Conservation (phyloP, 2,888 invertebrate species). For the Drosophila kuntzei region DNA sequence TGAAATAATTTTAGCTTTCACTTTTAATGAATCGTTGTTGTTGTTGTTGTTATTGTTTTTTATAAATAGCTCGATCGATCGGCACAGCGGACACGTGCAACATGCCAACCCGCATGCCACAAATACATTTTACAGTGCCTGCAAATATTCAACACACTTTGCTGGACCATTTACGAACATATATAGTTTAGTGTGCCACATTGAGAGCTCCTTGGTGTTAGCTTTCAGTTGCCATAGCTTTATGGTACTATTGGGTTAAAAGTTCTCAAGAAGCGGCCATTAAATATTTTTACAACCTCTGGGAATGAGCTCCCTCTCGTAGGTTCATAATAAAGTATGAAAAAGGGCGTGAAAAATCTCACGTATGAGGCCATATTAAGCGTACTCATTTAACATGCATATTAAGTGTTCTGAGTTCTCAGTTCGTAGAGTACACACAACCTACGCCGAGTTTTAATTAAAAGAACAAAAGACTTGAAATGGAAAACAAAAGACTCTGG, state of each 20-base stretch:
- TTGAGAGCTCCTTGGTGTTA: constrained; percentile 20
- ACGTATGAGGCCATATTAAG: constrained; percentile 28
- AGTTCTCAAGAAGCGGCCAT: constrained; percentile 49
- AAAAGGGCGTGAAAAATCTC: constrained; percentile 46
- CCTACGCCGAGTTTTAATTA: constrained; percentile 43
- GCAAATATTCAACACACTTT: constrained; percentile 27
- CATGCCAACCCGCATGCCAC: constrained; percentile 74
- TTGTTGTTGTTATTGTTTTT: constrained; percentile 38
- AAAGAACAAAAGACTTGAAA: constrained; percentile 33
- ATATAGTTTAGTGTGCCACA: constrained; percentile 63
- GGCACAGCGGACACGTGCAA: constrained; percentile 73
- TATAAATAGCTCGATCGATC: constrained; percentile 63
- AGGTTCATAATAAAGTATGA: constrained; percentile 13
- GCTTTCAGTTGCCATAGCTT: constrained; percentile 22
- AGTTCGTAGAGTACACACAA: background rate
- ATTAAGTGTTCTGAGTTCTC: constrained; percentile 5
- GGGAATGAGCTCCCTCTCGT: background rate
- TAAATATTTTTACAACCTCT: constrained; percentile 6
- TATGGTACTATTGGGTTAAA: constrained; percentile 24
- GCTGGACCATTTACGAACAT: constrained; percentile 5
- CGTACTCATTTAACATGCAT: constrained; percentile 15
- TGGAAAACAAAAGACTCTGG: constrained; percentile 57
- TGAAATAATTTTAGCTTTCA: constrained; percentile 79
- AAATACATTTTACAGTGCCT: constrained; percentile 54
- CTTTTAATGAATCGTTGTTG: constrained; percentile 72